phyloP scores from a whole-genome alignment of 92 coral and sea anemone genomes.

The Palythoa heliodiscus region DNA sequence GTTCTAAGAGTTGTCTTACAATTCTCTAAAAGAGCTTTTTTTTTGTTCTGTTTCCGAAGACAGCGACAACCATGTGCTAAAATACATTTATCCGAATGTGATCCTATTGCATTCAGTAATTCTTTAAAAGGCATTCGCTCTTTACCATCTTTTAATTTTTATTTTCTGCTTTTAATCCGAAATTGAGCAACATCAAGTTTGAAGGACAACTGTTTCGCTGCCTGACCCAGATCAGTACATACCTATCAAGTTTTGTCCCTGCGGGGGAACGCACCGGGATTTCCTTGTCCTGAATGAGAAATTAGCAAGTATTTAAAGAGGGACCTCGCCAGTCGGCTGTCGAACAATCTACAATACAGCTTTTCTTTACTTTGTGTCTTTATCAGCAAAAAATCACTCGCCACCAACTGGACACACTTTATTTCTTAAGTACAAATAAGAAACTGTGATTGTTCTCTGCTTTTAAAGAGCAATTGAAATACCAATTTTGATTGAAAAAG shows the following conservation, averaged over 20 bases:
- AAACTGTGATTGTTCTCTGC: too few species aligned
- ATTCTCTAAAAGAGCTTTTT: too few species aligned
- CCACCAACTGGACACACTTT: too few species aligned
- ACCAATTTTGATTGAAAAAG: too few species aligned
- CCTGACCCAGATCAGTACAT: background rate
- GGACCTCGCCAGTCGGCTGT: background rate
- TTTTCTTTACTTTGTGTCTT: too few species aligned
- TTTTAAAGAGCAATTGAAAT: too few species aligned
- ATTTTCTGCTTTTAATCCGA: background rate
- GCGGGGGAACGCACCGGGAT: background rate
- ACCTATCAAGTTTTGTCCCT: conserved; percentile 33
- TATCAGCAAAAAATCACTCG: too few species aligned
- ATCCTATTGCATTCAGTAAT: background rate
- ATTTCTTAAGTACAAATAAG: too few species aligned
- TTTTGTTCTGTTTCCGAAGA: too few species aligned
- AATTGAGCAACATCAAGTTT: background rate
- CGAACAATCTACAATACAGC: too few species aligned
- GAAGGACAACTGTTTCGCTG: background rate
- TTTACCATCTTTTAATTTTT: background rate
- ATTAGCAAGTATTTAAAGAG: background rate
- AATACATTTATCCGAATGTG: background rate
- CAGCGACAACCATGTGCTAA: too few species aligned
- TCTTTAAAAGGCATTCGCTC: background rate
- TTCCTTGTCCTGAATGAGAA: conserved; percentile 19
- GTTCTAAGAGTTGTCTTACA: too few species aligned